phyloP scores from a whole-genome alignment of 2,888 invertebrate species.

The Plagiodera versicolora region DNA sequence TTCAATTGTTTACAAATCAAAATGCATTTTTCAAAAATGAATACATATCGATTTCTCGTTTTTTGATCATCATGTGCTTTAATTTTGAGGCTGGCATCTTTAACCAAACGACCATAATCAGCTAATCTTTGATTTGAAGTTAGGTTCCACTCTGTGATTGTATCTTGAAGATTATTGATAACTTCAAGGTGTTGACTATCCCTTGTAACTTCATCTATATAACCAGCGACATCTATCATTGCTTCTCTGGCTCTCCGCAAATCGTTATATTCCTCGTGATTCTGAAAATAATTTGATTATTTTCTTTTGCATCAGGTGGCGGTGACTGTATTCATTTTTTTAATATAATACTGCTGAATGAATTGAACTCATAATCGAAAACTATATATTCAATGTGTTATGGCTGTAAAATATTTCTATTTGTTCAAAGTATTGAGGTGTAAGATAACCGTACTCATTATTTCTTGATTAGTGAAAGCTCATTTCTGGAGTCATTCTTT shows the following conservation, averaged over 20 bases:
- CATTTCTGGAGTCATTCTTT: no score
- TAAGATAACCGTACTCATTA: no score
- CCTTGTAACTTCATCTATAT: constrained; percentile 96
- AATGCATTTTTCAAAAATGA: constrained; percentile 97
- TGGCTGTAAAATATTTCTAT: no score
- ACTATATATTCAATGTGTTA: no score
- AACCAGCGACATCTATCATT: constrained; percentile 95
- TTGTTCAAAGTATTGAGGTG: no score
- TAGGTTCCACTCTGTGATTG: constrained; percentile 76
- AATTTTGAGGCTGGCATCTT: constrained; percentile 93
- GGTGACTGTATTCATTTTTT: no score
- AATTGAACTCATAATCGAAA: no score
- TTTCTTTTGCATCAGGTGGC: no score
- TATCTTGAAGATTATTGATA: constrained; percentile 87
- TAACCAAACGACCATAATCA: constrained; percentile 88
- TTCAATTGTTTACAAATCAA: constrained; percentile 86
- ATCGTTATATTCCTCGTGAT: constrained; percentile 81
- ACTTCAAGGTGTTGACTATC: constrained; percentile 92
- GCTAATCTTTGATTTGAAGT: constrained; percentile 79
- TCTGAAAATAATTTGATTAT: no score
- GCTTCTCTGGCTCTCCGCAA: constrained; percentile 88
- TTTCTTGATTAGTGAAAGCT: no score
- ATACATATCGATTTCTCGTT: constrained; percentile 83
- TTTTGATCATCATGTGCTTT: constrained; percentile 89
- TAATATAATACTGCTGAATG: no score